phyloP scores from a whole-genome alignment of 2,113 vertebrate genomes.

The Probosciger aterrimus region DNA sequence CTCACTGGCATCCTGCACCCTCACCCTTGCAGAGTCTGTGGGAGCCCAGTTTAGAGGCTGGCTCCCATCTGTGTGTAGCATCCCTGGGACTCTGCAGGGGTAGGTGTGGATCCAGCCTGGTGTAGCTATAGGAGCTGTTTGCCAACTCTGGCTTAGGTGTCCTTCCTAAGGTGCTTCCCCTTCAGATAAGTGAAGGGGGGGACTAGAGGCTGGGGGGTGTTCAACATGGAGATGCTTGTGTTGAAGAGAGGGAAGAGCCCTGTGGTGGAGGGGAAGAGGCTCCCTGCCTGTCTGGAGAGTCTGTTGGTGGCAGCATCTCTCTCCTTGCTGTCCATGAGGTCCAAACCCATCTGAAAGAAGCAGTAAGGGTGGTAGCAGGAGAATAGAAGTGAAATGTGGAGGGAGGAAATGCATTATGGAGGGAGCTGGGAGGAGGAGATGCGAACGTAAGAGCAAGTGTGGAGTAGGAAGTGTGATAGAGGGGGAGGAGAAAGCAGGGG shows the following conservation, averaged over 20 bases:
- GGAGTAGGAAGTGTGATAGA: slow-evolving; percentile 43
- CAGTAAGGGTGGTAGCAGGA: not conserved
- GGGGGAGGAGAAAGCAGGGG: slow-evolving; percentile 43
- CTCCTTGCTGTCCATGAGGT: not conserved
- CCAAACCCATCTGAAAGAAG: not conserved
- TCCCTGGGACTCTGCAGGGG: not conserved
- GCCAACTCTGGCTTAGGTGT: not conserved
- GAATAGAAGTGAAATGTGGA: not conserved
- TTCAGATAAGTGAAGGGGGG: not conserved
- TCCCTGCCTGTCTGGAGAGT: not conserved
- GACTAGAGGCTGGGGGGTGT: not conserved
- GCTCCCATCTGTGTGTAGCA: not conserved
- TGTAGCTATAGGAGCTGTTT: not conserved
- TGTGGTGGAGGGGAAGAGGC: not conserved
- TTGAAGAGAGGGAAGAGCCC: not conserved
- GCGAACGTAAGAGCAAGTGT: not conserved
- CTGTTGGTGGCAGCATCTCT: not conserved
- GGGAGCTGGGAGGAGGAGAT: slow-evolving; percentile 4
- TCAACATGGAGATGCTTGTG: rapidly evolving
- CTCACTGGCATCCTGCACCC: not conserved
- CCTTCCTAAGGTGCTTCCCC: too few relatives aligned
- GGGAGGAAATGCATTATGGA: not conserved
- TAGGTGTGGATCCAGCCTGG: not conserved
- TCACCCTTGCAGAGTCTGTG: not conserved
- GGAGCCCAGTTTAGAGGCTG: not conserved